Base-by-base conservation (phyloP, 2,797 vertebrate genomes). In the Ambastaia sidthimunki region DNA sequence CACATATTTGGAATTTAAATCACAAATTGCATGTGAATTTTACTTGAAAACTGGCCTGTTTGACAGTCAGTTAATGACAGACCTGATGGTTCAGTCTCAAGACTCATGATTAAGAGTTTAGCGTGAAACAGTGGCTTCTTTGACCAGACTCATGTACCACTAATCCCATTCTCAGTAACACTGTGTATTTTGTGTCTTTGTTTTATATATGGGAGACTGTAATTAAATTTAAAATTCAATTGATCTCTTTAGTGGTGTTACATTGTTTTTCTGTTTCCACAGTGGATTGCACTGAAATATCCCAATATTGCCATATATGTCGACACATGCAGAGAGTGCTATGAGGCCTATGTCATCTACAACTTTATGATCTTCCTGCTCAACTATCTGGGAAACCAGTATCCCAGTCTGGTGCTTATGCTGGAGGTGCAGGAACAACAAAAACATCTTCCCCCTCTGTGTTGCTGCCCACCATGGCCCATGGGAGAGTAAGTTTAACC, bases 361-460 rank as follows among this genome's bases (percentile, higher is more conserved):
- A 99, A 98, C 90, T 99, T 99, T 87, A 99, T 99, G 98, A 96
- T 94, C 84, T 99, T 99, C 89, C 92, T 99, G 91, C 95, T 97
- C 34, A 99, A 97, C 90, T 99, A 97, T 80, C 90, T 99, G 89
- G 96, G 94, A 71, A 96, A 96, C 88, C 97, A 96, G 71, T 99
- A 96, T 82, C 97, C 98, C 81, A 98, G 95, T 89, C 92, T 99
- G 83, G 95, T 96, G 76, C 89, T 96, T 90, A 97, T 99, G 90
- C 93, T 99, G 84, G 98, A 98, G 91, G 95, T 94, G 0, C 97
- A 99, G 92, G 98, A 98, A 81, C 97, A 99, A 90, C 97, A 98
- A 88, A 97, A 92, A 86, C 98, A 98, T 89, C 93, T 98, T 44
- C 97, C 97, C 1, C 98, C 98, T 54, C 91, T 99, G 1, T 99